Evolutionary conservation across 2,113 vertebrate genomes (phyloP).

Genomic region (Oenanthe oenanthe): DNA sequence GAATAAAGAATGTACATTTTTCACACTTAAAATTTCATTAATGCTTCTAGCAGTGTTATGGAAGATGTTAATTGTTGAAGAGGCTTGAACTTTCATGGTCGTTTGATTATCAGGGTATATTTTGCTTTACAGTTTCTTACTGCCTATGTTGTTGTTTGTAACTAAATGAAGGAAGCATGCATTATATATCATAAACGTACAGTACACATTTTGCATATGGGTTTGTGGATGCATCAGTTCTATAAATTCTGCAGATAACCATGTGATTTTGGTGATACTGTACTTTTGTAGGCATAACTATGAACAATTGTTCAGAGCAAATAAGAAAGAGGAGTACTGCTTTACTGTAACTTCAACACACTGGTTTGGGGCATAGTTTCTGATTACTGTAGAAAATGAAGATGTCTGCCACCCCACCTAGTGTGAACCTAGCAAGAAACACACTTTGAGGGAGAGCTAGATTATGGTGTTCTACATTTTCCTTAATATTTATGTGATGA

Average conservation of each 20-base stretch:
- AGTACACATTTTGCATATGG: background rate
- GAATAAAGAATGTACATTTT: slow-evolving; percentile 69
- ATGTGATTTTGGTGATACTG: background rate
- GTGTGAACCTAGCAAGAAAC: background rate
- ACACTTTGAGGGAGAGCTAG: background rate
- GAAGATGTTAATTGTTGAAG: background rate
- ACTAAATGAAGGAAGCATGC: background rate
- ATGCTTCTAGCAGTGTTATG: slow-evolving; percentile 33
- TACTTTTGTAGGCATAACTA: background rate
- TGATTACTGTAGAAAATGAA: background rate
- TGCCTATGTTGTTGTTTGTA: background rate
- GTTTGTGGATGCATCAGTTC: background rate
- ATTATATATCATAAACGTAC: background rate
- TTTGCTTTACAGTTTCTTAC: background rate
- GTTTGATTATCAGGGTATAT: background rate
- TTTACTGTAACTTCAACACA: background rate
- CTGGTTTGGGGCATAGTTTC: background rate
- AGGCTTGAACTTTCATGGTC: background rate
- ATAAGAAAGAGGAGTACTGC: background rate
- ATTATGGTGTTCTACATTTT: background rate
- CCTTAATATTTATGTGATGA: background rate
- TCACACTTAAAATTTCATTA: slow-evolving; percentile 51
- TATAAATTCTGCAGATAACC: background rate
- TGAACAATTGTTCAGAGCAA: background rate
- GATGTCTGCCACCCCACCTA: background rate